Evolutionary conservation across 2,113 vertebrate species (phyloP).

Genomic region (Entelurus aequoreus): DNA sequence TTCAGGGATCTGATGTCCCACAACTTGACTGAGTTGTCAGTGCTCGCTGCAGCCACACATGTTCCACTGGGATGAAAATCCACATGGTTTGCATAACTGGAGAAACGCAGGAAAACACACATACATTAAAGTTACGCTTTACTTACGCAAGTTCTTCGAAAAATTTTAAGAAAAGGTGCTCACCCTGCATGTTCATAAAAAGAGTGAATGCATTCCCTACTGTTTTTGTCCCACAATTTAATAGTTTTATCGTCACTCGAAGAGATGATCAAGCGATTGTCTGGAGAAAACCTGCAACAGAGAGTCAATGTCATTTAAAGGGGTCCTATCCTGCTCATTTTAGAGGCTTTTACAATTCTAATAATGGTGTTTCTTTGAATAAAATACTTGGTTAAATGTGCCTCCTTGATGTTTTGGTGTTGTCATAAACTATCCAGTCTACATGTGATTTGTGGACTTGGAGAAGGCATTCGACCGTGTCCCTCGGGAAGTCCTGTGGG

Average conservation of each 20-base stretch:
- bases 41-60: conserved; percentile 82
- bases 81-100: conserved; percentile 83
- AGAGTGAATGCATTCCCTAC: conserved; percentile 88
- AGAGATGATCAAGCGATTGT: conserved; percentile 88
- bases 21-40: conserved; percentile 90
- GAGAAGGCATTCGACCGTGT: no score
- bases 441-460: no score
- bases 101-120: neutral
- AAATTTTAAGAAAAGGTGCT: conserved; percentile 46
- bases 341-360: no score
- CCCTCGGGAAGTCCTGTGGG: no score
- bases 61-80: conserved; percentile 93
- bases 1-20: conserved; percentile 92
- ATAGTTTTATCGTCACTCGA: conserved; percentile 93
- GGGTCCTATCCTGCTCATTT: no score
- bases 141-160: neutral
- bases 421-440: no score
- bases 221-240: conserved; percentile 95
- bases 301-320: neutral
- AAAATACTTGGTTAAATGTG: no score
- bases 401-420: no score
- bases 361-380: no score
- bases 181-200: conserved; percentile 91
- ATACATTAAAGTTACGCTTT: neutral
- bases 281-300: conserved; percentile 86